A percentile compares a stretch with the other conserved stretches of the same genome.
Evolutionary conservation across 1,140 invertebrate genomes (phyloP).

Genomic region (Trichomalopsis sarcophagae): DNA sequence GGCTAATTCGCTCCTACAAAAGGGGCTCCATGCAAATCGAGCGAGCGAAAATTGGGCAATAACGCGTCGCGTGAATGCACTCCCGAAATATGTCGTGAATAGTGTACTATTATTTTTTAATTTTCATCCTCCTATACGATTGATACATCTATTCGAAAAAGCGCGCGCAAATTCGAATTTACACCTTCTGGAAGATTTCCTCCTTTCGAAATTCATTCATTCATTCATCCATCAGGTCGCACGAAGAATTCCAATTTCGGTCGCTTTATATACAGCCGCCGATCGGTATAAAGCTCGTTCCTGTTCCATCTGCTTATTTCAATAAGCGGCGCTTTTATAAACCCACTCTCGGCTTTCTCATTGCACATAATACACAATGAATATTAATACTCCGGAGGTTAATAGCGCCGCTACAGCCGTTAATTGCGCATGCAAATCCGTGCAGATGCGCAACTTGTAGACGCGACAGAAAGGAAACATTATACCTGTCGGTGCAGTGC

Average conservation of each 20-base stretch:
- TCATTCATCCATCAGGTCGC: not conserved
- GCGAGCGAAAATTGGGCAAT: conserved; percentile 57
- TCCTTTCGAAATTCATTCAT: not conserved
- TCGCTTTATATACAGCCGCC: not conserved
- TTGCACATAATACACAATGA: conserved; percentile 64
- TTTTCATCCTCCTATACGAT: too few relatives aligned
- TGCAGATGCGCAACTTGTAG: not conserved
- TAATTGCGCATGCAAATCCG: conserved; percentile 68
- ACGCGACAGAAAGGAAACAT: too few relatives aligned
- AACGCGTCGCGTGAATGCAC: not conserved
- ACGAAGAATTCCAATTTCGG: not conserved
- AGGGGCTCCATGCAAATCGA: conserved; percentile 56
- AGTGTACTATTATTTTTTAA: too few relatives aligned
- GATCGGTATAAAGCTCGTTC: conserved; percentile 38
- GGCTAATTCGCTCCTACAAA: conserved; percentile 55
- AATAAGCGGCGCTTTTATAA: conserved; percentile 52
- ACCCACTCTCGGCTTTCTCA: conserved; percentile 54
- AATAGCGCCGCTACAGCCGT: conserved; percentile 63
- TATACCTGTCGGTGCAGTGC: too few relatives aligned
- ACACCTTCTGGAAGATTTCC: not conserved
- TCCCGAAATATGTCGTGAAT: too few relatives aligned
- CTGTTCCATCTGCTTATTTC: conserved; percentile 60
- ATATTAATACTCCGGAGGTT: conserved; percentile 68
- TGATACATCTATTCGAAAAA: too few relatives aligned
- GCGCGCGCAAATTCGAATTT: too few relatives aligned